Evolutionary conservation across 2,888 invertebrate species (phyloP).

Genomic region (Emesis furor): DNA sequence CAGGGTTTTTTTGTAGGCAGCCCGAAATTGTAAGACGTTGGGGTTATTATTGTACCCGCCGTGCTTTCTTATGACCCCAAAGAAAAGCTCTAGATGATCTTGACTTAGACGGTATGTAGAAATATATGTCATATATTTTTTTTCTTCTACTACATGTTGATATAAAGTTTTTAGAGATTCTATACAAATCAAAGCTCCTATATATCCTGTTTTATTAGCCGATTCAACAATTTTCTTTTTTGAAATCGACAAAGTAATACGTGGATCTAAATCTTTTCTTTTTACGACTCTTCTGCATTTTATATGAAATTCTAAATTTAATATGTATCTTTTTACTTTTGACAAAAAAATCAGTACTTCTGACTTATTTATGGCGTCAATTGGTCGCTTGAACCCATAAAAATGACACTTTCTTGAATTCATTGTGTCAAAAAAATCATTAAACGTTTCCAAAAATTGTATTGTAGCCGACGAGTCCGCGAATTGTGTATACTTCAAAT

Average conservation of each 20-base stretch:
- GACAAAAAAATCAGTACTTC: no score
- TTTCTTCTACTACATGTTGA: slow-evolving; percentile 17
- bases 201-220: slow-evolving; percentile 17
- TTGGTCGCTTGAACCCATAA: slow-evolving; percentile 33
- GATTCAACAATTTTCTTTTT: slow-evolving; percentile 14
- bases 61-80: background rate
- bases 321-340: no score
- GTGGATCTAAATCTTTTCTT: no score
- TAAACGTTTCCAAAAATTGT: no score
- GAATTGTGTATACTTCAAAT: slow-evolving; percentile 28
- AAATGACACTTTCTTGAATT: background rate
- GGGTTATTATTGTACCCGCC: background rate
- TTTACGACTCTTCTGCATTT: no score
- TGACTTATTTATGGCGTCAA: background rate
- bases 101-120: background rate
- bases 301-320: no score
- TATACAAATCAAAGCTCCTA: slow-evolving; percentile 8
- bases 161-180: slow-evolving; percentile 10
- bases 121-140: background rate
- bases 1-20: background rate
- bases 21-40: slow-evolving; percentile 4
- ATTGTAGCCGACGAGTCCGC: background rate
- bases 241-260: background rate
- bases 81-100: background rate
- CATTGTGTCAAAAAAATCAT: no score